These are phyloP conservation scores for Akabosia matsudoensis DNA, from an alignment of 1,140 invertebrate genomes.

Conservation along the genomic window DNA sequence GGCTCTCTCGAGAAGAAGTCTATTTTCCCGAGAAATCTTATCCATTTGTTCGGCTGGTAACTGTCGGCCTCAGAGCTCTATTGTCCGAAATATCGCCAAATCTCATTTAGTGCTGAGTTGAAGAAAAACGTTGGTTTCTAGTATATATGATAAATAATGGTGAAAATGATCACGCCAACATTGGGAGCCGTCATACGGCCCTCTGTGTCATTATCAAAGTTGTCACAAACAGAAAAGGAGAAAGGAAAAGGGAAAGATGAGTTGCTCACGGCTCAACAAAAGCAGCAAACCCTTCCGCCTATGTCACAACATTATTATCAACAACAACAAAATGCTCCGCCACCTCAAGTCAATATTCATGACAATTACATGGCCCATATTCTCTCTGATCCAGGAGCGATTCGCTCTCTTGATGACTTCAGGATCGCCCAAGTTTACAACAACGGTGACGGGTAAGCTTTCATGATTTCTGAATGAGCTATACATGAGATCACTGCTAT, in stretches of 20 bases:
- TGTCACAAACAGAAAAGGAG: slow-evolving; percentile 34
- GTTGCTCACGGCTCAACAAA: not conserved
- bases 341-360: slow-evolving; percentile 25
- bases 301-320: not conserved
- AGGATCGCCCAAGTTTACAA: slow-evolving; percentile 28
- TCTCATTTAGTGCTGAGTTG: no score
- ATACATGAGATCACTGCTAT: no score
- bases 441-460: slow-evolving; percentile 39
- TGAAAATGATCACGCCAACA: slow-evolving; percentile 38
- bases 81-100: no score
- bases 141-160: not conserved
- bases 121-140: no score
- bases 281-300: slow-evolving; percentile 16
- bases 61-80: no score
- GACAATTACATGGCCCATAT: slow-evolving; percentile 34
- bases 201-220: slow-evolving; percentile 40
- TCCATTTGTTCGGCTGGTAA: no score
- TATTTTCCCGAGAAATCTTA: no score
- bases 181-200: slow-evolving; percentile 38
- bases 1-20: no score
- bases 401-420: slow-evolving; percentile 37
- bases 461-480: no score
- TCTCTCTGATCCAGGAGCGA: slow-evolving; percentile 19
- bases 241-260: slow-evolving; percentile 6
- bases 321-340: slow-evolving; percentile 16